Base-by-base conservation (phyloP, 2,888 invertebrate species). In the Zelleria hepariella region DNA sequence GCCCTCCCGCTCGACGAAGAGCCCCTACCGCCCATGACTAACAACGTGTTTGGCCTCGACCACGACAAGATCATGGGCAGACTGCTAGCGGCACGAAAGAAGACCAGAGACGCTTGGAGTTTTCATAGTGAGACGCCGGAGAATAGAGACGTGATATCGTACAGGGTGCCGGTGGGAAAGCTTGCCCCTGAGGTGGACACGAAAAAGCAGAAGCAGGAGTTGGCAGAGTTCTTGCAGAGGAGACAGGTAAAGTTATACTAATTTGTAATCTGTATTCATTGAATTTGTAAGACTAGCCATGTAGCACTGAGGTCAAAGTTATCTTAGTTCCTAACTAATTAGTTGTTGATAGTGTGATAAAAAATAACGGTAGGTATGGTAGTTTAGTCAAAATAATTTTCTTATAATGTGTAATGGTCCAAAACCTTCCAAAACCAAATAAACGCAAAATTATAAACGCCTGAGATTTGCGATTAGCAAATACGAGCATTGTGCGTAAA, bases 41-140 rank as follows among this genome's bases (percentile, higher is more conserved):
- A 94, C 64, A 91, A 92, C 75, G 91, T 94, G 4, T 90, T 92
- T 48, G 94, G 94, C 0, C 77, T 96, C 55, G 91, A 95, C 74
- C 94, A 94, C 68, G 78, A 81, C 0, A 82, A 80, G 60, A 93
- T 95, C 52, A 91, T 94, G 90, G 85, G 80, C 48, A 81, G 89
- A 58, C 82, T 92, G 0, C 59, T 87, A 8, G 81, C 80, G 0
- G 88, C 90, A 24, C 82, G 91, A 69, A 89, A 88, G 58, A 90
- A 86, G 67, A 89, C 84, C 0, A 85, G 80, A 60, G 86, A 90
- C 2, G 91, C 92, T 0, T 92, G 92, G 92, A 73, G 62, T 15
- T 62, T 83, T 1, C 71, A 74, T 1, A 42, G 64, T 62, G 1
- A 8, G 24, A 18, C 32, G 20, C 5, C 7, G 18, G 25, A 6